Percentiles rank a stretch among this genome's conserved stretches.
Evolutionary conservation across 2,113 vertebrate genomes (phyloP).

Genomic region (Tetrao urogallus): DNA sequence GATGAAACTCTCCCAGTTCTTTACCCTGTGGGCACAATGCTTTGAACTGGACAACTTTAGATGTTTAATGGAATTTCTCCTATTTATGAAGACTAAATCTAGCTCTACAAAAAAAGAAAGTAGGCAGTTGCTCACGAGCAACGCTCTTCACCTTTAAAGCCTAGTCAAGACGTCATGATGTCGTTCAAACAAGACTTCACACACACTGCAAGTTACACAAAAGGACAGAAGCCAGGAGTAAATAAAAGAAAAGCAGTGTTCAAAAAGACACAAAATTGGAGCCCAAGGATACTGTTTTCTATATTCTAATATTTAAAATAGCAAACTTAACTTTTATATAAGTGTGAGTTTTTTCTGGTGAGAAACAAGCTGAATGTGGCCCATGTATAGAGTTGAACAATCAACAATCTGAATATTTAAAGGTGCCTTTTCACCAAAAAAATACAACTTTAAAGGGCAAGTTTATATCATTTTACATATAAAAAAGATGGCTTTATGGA

Average conservation of each 20-base stretch:
- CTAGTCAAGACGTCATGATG: not conserved
- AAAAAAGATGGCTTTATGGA: constrained; percentile 37
- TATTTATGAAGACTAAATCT: constrained; percentile 15
- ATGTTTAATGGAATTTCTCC: constrained; percentile 27
- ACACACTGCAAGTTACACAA: not conserved
- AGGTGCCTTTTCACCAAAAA: not conserved
- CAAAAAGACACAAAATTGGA: not conserved
- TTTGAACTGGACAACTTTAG: constrained; percentile 63
- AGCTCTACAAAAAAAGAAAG: constrained; percentile 5
- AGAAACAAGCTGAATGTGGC: not conserved
- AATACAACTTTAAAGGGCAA: not conserved
- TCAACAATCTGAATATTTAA: not conserved
- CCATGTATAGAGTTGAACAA: not conserved
- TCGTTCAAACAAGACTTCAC: not conserved
- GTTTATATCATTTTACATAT: constrained; percentile 16
- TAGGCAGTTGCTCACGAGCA: not conserved
- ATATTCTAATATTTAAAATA: not conserved
- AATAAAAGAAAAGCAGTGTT: not conserved
- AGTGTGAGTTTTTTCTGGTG: not conserved
- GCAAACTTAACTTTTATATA: not conserved
- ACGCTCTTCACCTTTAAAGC: not conserved
- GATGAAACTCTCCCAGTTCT: constrained; percentile 42
- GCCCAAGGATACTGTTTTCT: not conserved
- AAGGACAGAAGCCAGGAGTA: not conserved
- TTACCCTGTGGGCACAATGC: constrained; percentile 33